phyloP scores from a whole-genome alignment of 2,888 invertebrate genomes.

The Synergus gifuensis region DNA sequence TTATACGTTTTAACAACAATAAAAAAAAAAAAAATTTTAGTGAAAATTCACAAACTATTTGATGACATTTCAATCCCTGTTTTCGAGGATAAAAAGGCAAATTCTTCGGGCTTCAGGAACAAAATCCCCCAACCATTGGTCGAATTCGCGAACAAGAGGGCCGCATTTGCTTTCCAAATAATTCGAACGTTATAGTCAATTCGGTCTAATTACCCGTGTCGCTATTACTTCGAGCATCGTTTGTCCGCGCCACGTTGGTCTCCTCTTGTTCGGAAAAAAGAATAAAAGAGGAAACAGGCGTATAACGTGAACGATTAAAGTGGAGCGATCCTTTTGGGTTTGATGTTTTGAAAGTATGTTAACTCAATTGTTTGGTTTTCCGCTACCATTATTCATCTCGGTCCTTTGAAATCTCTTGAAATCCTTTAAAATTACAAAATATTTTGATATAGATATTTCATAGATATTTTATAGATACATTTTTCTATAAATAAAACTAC shows the following conservation, averaged over 20 bases:
- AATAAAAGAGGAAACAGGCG: conserved; percentile 53
- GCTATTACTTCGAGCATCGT: conserved; percentile 61
- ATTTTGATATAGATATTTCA: too few species aligned
- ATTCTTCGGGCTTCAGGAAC: not conserved
- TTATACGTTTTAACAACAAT: not conserved
- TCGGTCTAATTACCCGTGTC: conserved; percentile 64
- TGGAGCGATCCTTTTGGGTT: conserved; percentile 16
- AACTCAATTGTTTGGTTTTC: not conserved
- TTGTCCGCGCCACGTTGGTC: conserved; percentile 54
- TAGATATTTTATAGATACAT: too few species aligned
- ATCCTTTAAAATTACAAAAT: too few species aligned
- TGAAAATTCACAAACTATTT: conserved; percentile 11
- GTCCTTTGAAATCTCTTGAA: not conserved
- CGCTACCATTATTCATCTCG: too few species aligned
- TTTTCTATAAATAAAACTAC: too few species aligned
- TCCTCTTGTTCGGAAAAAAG: conserved; percentile 51
- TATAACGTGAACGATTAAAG: conserved; percentile 41
- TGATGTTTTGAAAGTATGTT: conserved; percentile 28
- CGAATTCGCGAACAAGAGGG: conserved; percentile 36
- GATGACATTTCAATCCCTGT: not conserved
- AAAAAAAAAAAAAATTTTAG: not conserved
- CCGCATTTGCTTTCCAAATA: conserved; percentile 64
- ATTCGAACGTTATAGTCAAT: conserved; percentile 61
- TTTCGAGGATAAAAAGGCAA: not conserved
- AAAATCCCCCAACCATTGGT: conserved; percentile 9